Percentiles rank a stretch among this genome's conserved stretches.
Evolutionary conservation across 2,113 vertebrate species (phyloP).

Genomic region (Anser brachyrhynchus): DNA sequence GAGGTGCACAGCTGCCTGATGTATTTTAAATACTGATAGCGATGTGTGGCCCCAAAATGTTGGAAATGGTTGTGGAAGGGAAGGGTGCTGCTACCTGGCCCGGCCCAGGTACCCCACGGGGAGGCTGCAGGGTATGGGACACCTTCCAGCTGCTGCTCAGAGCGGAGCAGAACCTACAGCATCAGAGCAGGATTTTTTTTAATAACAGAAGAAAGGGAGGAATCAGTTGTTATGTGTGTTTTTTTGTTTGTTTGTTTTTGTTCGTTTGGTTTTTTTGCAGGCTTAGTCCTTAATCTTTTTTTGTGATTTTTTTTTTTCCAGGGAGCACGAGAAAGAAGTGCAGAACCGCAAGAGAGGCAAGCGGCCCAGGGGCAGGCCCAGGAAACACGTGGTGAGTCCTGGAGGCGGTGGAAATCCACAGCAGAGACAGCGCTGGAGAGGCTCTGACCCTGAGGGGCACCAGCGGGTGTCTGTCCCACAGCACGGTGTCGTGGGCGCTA

Average conservation of each 20-base stretch:
- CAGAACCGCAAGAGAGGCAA: constrained; percentile 91
- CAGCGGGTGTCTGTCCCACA: fast-evolving
- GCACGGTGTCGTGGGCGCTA: neutral
- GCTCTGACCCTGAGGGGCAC: neutral
- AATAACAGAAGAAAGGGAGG: neutral
- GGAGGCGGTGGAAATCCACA: neutral
- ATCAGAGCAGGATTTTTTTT: fast-evolving
- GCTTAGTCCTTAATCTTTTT: neutral
- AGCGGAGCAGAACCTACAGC: neutral
- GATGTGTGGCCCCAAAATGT: neutral
- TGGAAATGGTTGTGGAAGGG: neutral
- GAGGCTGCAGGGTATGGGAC: neutral
- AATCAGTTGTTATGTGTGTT: fast-evolving
- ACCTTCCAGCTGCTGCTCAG: neutral
- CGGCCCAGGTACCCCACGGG: no score
- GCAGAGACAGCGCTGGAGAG: fast-evolving
- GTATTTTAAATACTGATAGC: neutral
- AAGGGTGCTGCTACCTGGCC: no score
- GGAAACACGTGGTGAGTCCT: constrained; percentile 86
- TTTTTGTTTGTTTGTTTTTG: no score
- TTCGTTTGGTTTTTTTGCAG: neutral
- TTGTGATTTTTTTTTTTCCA: constrained; percentile 45
- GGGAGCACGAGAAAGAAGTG: constrained; percentile 94
- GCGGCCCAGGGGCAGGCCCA: constrained; percentile 89
- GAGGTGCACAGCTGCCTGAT: neutral